Conservation (phyloP, 2,113 vertebrate species). For the Thinocorus orbignyianus region DNA sequence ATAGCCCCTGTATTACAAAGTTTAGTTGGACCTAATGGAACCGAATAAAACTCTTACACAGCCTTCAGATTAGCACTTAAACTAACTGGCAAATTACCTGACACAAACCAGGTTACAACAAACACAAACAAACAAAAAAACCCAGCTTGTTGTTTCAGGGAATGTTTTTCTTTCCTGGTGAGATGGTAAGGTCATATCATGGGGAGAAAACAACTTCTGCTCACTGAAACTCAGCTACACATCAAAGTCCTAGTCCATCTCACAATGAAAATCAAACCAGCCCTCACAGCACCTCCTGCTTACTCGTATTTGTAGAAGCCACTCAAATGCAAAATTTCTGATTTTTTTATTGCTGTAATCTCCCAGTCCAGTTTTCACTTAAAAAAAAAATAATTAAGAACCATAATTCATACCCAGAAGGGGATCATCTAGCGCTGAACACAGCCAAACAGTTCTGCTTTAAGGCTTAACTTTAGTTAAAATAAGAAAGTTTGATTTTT, state of each 20-base stretch:
- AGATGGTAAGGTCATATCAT: not conserved
- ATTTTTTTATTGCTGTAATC: not conserved
- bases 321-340: not conserved
- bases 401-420: not conserved
- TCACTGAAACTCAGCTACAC: not conserved
- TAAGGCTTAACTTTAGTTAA: not conserved
- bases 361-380: not conserved
- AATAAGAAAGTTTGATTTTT: not conserved
- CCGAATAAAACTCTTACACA: conserved; percentile 57
- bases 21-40: conserved; percentile 67
- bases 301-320: not conserved
- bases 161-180: not conserved
- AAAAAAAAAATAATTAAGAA: not conserved
- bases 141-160: not conserved
- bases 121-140: not conserved
- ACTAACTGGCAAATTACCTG: conserved; percentile 67
- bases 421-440: not conserved
- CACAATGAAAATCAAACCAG: not conserved
- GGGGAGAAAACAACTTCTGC: not conserved
- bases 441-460: not conserved
- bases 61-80: conserved; percentile 62
- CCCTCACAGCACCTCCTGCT: not conserved
- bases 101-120: conserved; percentile 21
- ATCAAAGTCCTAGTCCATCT: not conserved
- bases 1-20: conserved; percentile 74